Conservation (phyloP, 2,113 vertebrate genomes). For the Struthidea cinerea region DNA sequence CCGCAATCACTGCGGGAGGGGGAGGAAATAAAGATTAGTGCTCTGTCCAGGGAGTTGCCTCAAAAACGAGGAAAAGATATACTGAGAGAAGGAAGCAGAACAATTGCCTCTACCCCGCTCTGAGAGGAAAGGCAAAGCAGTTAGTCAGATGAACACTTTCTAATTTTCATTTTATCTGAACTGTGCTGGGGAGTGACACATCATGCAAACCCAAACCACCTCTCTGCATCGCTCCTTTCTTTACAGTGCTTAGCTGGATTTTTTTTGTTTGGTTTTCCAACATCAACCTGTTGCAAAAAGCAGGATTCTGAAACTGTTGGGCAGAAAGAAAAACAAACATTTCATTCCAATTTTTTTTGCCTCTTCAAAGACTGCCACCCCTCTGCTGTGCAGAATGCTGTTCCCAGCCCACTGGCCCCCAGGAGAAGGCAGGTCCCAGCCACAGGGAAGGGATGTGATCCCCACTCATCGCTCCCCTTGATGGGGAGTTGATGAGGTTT, state of each 20-base stretch:
- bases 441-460: neutral
- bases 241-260: neutral
- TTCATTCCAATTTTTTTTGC: neutral
- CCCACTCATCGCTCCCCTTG: neutral
- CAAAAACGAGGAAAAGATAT: neutral
- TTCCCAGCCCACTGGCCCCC: neutral
- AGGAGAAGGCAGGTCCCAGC: neutral
- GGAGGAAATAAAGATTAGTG: neutral
- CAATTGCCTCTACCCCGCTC: neutral
- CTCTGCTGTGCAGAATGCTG: neutral
- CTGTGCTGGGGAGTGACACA: neutral
- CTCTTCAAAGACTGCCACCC: neutral
- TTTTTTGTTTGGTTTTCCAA: neutral
- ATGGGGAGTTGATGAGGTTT: neutral
- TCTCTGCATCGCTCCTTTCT: neutral
- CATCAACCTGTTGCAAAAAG: neutral
- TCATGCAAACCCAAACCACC: neutral
- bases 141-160: neutral
- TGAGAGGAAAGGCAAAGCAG: neutral
- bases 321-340: neutral
- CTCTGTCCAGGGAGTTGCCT: neutral
- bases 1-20: neutral
- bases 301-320: neutral
- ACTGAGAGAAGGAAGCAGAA: neutral
- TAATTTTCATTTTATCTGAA: neutral